Evolutionary conservation across 2,888 invertebrate genomes (phyloP).

Genomic region (Neria commutata): DNA sequence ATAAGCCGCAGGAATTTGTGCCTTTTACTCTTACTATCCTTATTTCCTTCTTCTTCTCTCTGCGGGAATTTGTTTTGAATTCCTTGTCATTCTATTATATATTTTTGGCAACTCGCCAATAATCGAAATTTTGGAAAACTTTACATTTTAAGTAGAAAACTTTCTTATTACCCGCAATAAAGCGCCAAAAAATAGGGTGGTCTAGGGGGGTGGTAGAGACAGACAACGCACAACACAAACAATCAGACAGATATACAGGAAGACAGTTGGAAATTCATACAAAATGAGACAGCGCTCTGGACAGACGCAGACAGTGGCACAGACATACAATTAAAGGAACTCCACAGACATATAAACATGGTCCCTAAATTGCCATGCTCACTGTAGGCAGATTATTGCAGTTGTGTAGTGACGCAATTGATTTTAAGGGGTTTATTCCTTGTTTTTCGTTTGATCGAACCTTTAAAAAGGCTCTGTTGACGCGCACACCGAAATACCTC

Average conservation of each 20-base stretch:
- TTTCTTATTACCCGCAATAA: constrained; percentile 30
- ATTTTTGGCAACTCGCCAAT: constrained; percentile 56
- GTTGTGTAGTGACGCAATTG: no score
- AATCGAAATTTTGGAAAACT: constrained; percentile 59
- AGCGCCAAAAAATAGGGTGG: background rate
- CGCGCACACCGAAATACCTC: no score
- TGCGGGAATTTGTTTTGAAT: background rate
- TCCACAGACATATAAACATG: constrained; percentile 12
- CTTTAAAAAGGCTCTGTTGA: no score
- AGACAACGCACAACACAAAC: constrained; percentile 13
- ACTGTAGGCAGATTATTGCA: no score
- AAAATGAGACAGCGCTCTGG: background rate
- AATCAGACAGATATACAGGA: constrained; percentile 44
- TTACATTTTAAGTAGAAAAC: constrained; percentile 53
- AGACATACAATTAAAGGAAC: background rate
- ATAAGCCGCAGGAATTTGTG: constrained; percentile 3
- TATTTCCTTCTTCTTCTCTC: background rate
- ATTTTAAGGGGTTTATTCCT: no score
- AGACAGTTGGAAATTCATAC: constrained; percentile 30
- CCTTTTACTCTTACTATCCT: background rate
- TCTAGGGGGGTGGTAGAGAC: constrained; percentile 3
- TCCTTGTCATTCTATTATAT: background rate
- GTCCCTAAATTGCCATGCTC: no score
- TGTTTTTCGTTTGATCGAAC: no score
- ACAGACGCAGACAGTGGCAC: background rate